These are phyloP conservation scores for Chironomus striatipennis DNA, from an alignment of 1,140 invertebrate species.

Conservation along the genomic window DNA sequence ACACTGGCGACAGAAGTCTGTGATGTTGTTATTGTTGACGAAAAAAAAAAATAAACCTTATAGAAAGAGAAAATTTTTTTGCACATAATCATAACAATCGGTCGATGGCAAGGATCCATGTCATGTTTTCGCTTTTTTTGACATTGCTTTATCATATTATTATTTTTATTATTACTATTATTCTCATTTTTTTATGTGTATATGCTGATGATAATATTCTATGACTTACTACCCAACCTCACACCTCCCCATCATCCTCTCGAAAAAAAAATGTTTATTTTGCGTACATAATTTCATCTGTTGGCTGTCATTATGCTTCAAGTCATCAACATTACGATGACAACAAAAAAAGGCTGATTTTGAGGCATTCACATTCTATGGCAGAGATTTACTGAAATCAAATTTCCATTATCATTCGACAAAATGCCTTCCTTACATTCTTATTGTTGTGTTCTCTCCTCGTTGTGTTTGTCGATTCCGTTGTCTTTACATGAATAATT, in stretches of 20 bases:
- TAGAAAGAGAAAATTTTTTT: neutral
- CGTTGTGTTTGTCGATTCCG: too few species aligned
- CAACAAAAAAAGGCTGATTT: too few species aligned
- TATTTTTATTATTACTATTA: too few species aligned
- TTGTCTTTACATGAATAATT: too few species aligned
- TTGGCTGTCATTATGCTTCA: neutral
- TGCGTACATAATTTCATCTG: neutral
- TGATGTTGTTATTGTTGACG: neutral
- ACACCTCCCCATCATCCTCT: neutral
- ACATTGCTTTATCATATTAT: too few species aligned
- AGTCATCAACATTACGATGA: neutral
- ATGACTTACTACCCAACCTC: too few species aligned
- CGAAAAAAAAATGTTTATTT: neutral
- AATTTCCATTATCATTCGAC: neutral
- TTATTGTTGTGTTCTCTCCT: too few species aligned
- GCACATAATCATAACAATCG: neutral
- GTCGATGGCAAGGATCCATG: neutral
- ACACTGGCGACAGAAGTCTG: neutral
- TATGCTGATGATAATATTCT: neutral
- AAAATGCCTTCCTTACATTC: neutral
- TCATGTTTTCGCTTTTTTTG: too few species aligned
- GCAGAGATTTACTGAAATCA: slow-evolving; percentile 2
- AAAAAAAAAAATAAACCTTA: too few species aligned
- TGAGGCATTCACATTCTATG: neutral
- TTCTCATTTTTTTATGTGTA: neutral